Conservation (phyloP, 2,888 invertebrate species). For the Bombylius major region DNA sequence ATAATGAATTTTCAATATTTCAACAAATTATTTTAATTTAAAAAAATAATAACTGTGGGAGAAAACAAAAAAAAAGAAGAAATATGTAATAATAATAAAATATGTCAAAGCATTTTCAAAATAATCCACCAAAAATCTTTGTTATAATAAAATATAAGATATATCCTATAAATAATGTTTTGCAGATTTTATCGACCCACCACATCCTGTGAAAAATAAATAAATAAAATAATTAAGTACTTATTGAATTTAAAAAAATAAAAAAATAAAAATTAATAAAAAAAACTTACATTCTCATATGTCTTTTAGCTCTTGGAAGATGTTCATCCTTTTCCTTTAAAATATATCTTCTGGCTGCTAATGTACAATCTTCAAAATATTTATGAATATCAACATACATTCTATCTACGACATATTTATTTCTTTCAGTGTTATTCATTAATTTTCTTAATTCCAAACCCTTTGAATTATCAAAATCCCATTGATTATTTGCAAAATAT, state of each 20-base stretch:
- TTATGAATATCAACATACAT: slow-evolving; percentile 58
- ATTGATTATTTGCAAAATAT: slow-evolving; percentile 84
- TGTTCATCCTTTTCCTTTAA: slow-evolving; percentile 73
- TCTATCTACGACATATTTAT: slow-evolving; percentile 53
- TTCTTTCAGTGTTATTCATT: slow-evolving; percentile 52
- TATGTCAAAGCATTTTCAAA: neutral
- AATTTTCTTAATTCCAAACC: slow-evolving; percentile 43
- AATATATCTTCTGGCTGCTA: slow-evolving; percentile 65
- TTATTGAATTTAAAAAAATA: slow-evolving; percentile 37
- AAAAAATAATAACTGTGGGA: neutral
- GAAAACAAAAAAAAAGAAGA: neutral
- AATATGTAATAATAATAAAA: neutral
- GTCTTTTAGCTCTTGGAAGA: slow-evolving; percentile 63
- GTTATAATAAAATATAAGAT: slow-evolving; percentile 39
- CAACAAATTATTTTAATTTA: neutral
- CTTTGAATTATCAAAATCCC: slow-evolving; percentile 71
- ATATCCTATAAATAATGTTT: slow-evolving; percentile 51
- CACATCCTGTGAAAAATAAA: slow-evolving; percentile 50
- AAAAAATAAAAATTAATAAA: slow-evolving; percentile 8
- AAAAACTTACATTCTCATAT: slow-evolving; percentile 60
- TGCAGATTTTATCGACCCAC: slow-evolving; percentile 62
- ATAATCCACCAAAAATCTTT: slow-evolving; percentile 21
- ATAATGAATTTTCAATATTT: too few species aligned
- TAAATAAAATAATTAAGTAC: neutral
- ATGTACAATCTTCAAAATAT: slow-evolving; percentile 73